Evolutionary conservation across 2,797 vertebrate genomes (phyloP), one percentile per base, ranked within the genome.

Genomic region (Pangasius krempfi): DNA sequence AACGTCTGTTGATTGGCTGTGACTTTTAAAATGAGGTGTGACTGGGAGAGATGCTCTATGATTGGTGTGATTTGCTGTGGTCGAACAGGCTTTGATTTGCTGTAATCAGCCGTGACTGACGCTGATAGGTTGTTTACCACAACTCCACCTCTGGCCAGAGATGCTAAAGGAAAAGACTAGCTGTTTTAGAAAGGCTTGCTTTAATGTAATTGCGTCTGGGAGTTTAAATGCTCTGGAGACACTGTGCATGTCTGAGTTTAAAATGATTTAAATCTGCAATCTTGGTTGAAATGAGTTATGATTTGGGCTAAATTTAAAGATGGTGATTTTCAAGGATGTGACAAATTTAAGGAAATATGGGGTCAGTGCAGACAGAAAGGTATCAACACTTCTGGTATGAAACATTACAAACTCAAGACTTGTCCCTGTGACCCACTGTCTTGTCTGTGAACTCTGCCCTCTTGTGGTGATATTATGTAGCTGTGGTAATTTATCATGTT

Each of bases 11-110:
- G 87, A 90, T 89, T 91, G 90, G 90, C 68, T 90, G 80, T 89
- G 85, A 90, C 83, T 86, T 89, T 80, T 87, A 84, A 88, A 91
- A 89, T 89, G 85, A 91, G 80, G 88, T 88, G 90, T 90, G 87
- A 91, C 88, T 85, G 56, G 87, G 68, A 80, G 85, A 87, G 87
- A 85, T 88, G 54, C 73, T 76, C 86, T 70, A 68, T 84, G 88
- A 91, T 91, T 89, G 87, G 88, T 85, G 84, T 86, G 82, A 90
- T 90, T 89, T 87, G 85, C 83, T 89, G 80, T 80, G 82, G 88
- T 89, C n/a, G 58, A 76, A 88, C 87, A 73, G 84, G 68, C 60
- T 85, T 90, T 86, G 85, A 91, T 89, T 90, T 86, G 89, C 82
- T 88, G 52, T 90, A 86, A 90, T 89, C 84, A 87, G 12, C 89